Evolutionary conservation across 2,113 vertebrate genomes (phyloP), one percentile per base, ranked within the genome.

Genomic region (Ondatra zibethicus): DNA sequence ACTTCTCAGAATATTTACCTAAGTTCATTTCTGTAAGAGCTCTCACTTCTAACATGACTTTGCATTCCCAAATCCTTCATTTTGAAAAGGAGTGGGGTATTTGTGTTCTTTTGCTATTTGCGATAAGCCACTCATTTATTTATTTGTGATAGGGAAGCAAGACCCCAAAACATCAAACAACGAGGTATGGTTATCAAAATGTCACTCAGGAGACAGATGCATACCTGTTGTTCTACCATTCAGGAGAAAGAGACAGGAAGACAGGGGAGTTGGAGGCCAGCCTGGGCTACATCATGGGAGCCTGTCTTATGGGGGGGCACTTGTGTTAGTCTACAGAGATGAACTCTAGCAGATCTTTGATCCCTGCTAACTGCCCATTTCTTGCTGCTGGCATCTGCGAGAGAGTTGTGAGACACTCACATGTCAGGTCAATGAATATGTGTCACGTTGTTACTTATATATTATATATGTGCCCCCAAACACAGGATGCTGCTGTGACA

Each of bases 1-100:
- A 89, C 55, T 72, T 89, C 92, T 95, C 93, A 84, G n/a, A 96
- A 92, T 98, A 93, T 96, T 96, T 91, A 97, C 96, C 95, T 61
- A 39, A 96, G 98, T 91, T 95, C 91, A 78, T 90, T 97, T 95
- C 78, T 89, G 16, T 92, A 80, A 75, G 36, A 72, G 85, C 93
- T 77, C 2, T 1, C 13, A 52, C 82, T 97, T 97, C 90, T 84
- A 96, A 95, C 87, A 95, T 72, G 70, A 72, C 70, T 73, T 91
- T 81, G 89, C 89, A 68, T 93, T 63, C 96, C n/a, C 65, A 61
- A 93, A 75, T 75, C 92, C 95, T 96, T 91, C 55, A 61, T 97
- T 95, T 68, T 70, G 97, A 72, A 89, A 78, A 88, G 33, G 92
- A 77, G 73, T 81, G 58, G n/a, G n/a, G 92, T 33, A 29, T 45